Evolutionary conservation across 1,140 invertebrate species (phyloP).

Genomic region (Lepeophtheirus salmonis): DNA sequence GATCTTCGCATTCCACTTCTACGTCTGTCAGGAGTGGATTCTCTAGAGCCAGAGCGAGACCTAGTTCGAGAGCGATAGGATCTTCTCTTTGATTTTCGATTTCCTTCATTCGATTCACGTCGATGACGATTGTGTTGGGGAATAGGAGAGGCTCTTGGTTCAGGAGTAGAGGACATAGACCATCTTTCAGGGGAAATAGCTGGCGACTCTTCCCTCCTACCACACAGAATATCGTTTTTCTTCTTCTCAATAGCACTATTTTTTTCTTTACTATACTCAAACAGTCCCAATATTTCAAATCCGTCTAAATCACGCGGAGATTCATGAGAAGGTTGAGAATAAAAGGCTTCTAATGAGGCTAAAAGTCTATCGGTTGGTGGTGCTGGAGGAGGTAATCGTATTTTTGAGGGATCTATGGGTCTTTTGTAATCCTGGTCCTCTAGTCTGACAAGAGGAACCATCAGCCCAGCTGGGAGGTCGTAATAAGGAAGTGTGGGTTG

Average conservation of each 20-base stretch:
- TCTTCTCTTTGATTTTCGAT: constrained; percentile 15
- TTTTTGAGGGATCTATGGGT: constrained; percentile 68
- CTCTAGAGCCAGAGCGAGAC: constrained; percentile 22
- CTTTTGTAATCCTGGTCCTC: constrained; percentile 73
- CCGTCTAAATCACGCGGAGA: constrained; percentile 85
- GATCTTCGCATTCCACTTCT: constrained; percentile 26
- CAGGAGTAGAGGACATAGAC: constrained; percentile 11
- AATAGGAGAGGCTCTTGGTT: constrained; percentile 2
- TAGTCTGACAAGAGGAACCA: constrained; percentile 30
- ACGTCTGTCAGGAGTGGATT: constrained; percentile 14
- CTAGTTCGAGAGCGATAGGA: constrained; percentile 25
- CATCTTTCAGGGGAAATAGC: constrained; percentile 46
- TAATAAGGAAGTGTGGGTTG: constrained; percentile 83
- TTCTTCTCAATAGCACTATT: constrained; percentile 69
- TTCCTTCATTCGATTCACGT: background rate
- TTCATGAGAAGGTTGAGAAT: constrained; percentile 75
- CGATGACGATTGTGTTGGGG: constrained; percentile 16
- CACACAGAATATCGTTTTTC: constrained; percentile 55
- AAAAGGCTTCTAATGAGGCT: constrained; percentile 84
- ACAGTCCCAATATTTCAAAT: constrained; percentile 89
- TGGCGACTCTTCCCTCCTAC: constrained; percentile 44
- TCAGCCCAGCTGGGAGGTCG: constrained; percentile 57
- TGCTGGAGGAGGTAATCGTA: constrained; percentile 73
- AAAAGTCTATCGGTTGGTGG: constrained; percentile 76
- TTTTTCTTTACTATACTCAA: constrained; percentile 94